A percentile compares a stretch with the other conserved stretches of the same genome.
These are phyloP conservation scores for Schizopygopsis malacanthus DNA, from an alignment of 2,797 vertebrate species.

Conservation along the genomic window DNA sequence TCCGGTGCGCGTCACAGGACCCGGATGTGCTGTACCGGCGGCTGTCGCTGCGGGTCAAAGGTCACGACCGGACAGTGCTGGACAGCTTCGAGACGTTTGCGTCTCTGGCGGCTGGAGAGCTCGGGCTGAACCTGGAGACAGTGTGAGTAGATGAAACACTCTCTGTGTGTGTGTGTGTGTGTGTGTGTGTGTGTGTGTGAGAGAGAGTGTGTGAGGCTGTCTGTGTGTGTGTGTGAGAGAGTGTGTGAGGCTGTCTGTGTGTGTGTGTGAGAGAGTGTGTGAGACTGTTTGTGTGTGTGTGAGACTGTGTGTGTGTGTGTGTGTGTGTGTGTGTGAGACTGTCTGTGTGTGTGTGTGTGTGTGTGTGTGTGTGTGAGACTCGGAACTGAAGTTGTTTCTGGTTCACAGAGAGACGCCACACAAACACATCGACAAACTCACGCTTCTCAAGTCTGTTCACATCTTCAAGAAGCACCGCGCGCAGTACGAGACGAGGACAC, in stretches of 20 bases:
- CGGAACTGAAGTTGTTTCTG: not conserved
- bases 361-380: too few species aligned
- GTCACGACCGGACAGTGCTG: slow-evolving; percentile 89
- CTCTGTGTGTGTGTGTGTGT: too few species aligned
- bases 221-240: too few species aligned
- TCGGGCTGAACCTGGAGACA: slow-evolving; percentile 84
- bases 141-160: slow-evolving; percentile 82
- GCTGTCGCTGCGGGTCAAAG: slow-evolving; percentile 88
- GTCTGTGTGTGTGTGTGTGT: too few species aligned
- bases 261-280: too few species aligned
- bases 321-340: too few species aligned
- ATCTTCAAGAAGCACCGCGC: slow-evolving; percentile 98
- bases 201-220: too few species aligned
- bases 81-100: slow-evolving; percentile 95
- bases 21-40: slow-evolving; percentile 88
- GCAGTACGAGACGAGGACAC: slow-evolving; percentile 98
- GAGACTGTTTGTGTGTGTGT: too few species aligned
- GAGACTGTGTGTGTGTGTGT: too few species aligned
- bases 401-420: slow-evolving; percentile 77
- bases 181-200: too few species aligned
- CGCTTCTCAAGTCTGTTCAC: slow-evolving; percentile 93
- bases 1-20: slow-evolving; percentile 69
- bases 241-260: too few species aligned
- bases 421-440: slow-evolving; percentile 85
- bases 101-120: slow-evolving; percentile 88